These are phyloP conservation scores for Diuraphis noxia DNA, from an alignment of 1,140 invertebrate genomes.

Conservation along the genomic window DNA sequence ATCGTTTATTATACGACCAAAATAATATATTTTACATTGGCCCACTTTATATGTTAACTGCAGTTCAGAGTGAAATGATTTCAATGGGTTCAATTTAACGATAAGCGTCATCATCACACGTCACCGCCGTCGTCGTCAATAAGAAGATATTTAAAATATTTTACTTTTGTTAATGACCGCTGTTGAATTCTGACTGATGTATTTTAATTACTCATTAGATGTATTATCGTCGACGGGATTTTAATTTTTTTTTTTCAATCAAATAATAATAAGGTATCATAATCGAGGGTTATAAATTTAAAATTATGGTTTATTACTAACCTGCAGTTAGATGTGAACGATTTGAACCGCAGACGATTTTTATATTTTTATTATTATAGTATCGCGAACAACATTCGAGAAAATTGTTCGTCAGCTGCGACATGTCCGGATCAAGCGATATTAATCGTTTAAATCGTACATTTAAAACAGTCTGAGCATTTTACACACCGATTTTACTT, in stretches of 20 bases:
- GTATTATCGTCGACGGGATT: not conserved
- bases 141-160: not conserved
- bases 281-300: too few relatives aligned
- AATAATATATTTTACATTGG: not conserved
- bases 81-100: not conserved
- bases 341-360: not conserved
- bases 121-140: not conserved
- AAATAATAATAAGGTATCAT: not conserved
- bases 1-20: not conserved
- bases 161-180: not conserved
- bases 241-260: not conserved
- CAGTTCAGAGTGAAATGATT: not conserved
- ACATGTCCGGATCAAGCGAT: not conserved
- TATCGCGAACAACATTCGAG: not conserved
- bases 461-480: not conserved
- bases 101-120: not conserved
- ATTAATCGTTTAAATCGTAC: not conserved
- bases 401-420: too few relatives aligned
- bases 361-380: not conserved
- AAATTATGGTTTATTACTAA: not conserved
- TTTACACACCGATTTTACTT: not conserved
- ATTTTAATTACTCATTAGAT: not conserved
- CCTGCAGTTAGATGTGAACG: not conserved
- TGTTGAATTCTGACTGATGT: not conserved
- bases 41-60: not conserved